phyloP scores from a whole-genome alignment of 1,140 invertebrate genomes.

The Tetragnatha versicolor region DNA sequence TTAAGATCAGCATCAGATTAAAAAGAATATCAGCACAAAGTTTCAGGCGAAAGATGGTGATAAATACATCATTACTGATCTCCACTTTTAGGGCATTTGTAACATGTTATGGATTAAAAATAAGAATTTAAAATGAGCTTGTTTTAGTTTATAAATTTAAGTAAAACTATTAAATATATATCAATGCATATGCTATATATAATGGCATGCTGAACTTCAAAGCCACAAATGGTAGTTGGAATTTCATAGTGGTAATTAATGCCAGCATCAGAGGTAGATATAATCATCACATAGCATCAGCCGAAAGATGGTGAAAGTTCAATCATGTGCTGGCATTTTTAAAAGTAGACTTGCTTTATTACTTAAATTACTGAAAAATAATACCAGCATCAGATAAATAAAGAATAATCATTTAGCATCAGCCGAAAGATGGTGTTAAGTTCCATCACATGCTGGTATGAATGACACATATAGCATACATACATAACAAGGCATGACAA shows the following conservation, averaged over 20 bases:
- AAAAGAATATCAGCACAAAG: not conserved
- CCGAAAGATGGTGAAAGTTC: constrained; percentile 24
- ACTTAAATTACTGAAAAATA: not conserved
- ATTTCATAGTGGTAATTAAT: not conserved
- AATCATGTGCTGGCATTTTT: not conserved
- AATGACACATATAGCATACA: too few relatives aligned
- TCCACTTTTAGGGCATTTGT: too few relatives aligned
- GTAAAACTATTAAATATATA: too few relatives aligned
- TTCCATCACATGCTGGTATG: too few relatives aligned
- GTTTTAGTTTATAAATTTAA: too few relatives aligned
- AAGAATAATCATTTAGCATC: not conserved
- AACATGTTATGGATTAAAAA: too few relatives aligned
- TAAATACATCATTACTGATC: not conserved
- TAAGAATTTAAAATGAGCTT: too few relatives aligned
- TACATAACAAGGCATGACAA: not conserved
- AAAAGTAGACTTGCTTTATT: not conserved
- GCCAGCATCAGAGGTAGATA: not conserved
- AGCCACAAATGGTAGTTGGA: not conserved
- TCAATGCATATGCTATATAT: too few relatives aligned
- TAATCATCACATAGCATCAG: not conserved
- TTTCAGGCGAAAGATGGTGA: constrained; percentile 36
- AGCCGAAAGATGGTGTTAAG: constrained; percentile 15
- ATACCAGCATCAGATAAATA: not conserved
- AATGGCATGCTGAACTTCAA: too few relatives aligned
- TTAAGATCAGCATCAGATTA: not conserved